Conservation (phyloP, 2,113 vertebrate species). For the Pelodiscus sinensis region DNA sequence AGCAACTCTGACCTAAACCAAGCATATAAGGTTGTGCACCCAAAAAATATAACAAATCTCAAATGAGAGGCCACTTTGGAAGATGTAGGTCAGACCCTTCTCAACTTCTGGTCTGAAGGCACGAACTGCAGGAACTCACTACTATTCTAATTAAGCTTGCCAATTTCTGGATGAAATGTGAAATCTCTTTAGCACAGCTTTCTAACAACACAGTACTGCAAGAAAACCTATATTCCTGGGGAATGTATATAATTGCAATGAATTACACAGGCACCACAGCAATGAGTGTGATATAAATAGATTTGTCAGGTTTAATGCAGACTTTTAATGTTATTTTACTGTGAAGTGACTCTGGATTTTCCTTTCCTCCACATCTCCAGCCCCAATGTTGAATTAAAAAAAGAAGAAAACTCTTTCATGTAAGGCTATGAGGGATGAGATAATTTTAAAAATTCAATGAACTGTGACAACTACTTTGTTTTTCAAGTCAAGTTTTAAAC, state of each 20-base stretch:
- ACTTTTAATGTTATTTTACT: not conserved
- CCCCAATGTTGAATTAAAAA: not conserved
- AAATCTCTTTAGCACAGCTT: not conserved
- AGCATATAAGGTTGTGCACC: not conserved
- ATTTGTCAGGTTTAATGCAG: slow-evolving; percentile 13
- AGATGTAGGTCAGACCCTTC: not conserved
- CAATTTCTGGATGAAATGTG: not conserved
- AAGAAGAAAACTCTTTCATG: slow-evolving; percentile 12
- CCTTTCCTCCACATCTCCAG: not conserved
- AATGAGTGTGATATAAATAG: not conserved
- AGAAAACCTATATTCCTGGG: not conserved
- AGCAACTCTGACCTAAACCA: not conserved
- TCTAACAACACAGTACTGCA: not conserved
- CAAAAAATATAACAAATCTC: not conserved
- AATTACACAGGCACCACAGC: not conserved
- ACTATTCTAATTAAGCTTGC: not conserved
- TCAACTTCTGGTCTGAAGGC: not conserved
- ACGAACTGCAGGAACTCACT: not conserved
- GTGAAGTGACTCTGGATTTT: slow-evolving; percentile 14
- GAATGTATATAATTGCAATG: slow-evolving; percentile 5
- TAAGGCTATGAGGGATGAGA: slow-evolving; percentile 32
- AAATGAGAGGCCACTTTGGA: not conserved
- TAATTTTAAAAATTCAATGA: slow-evolving; percentile 34
- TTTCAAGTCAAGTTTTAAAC: slow-evolving; percentile 41
- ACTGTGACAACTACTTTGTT: not conserved